phyloP scores from a whole-genome alignment of 2,888 invertebrate species.

The Mesorhabditis belari region DNA sequence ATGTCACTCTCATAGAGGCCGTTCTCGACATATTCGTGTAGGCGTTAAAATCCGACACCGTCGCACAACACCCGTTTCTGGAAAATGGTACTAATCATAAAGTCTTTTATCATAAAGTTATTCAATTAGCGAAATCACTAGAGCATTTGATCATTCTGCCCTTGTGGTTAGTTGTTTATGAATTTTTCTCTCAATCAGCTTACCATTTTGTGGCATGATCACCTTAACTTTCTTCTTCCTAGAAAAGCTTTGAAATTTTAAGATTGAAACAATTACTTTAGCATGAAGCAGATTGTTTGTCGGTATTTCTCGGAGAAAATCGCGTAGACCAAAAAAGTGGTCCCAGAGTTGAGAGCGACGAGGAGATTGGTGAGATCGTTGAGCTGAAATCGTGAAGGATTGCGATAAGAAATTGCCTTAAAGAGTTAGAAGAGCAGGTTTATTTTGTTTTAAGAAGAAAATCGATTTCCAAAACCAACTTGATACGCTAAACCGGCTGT shows the following conservation, averaged over 20 bases:
- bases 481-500: not conserved
- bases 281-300: conserved; percentile 30
- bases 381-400: conserved; percentile 8
- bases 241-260: not conserved
- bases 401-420: not conserved
- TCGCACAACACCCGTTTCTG: conserved; percentile 35
- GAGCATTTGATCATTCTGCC: no score
- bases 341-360: conserved; percentile 47
- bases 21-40: conserved; percentile 35
- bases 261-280: conserved; percentile 20
- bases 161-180: no score
- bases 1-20: conserved; percentile 32
- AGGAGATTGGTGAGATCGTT: conserved; percentile 47
- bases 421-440: not conserved
- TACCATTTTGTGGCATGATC: not conserved
- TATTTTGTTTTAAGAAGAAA: not conserved
- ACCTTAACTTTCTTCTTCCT: not conserved
- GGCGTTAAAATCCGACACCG: conserved; percentile 28
- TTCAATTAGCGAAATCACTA: no score
- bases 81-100: conserved; percentile 1
- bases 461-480: not conserved
- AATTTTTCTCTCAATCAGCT: not conserved
- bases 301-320: conserved; percentile 47
- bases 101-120: no score
- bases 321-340: conserved; percentile 48